Percentiles rank a stretch among this genome's conserved stretches.
These are phyloP conservation scores for Lochmaea capreae DNA, from an alignment of 2,888 invertebrate species.

Conservation along the genomic window DNA sequence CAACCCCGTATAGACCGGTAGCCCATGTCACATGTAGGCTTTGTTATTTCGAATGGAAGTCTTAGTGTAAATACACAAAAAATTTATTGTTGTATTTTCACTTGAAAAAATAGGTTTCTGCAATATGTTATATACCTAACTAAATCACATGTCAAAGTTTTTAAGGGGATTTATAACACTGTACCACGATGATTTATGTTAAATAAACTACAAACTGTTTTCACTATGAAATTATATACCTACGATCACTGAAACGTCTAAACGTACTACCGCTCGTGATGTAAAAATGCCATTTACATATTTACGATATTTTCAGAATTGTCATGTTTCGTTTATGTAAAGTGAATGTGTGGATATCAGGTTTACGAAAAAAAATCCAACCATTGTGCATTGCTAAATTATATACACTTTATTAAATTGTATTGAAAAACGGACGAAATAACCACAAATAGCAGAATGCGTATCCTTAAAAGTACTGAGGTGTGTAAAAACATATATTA, in stretches of 20 bases:
- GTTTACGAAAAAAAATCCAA: too few relatives aligned
- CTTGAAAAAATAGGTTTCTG: too few relatives aligned
- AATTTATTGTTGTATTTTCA: too few relatives aligned
- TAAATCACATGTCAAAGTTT: too few relatives aligned
- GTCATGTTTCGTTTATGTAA: not conserved
- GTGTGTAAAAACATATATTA: not conserved
- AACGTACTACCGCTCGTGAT: not conserved
- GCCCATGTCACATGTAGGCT: too few relatives aligned
- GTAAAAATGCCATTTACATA: not conserved
- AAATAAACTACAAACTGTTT: not conserved
- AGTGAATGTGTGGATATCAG: not conserved
- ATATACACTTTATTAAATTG: not conserved
- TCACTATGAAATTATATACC: not conserved
- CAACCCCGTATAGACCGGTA: too few relatives aligned
- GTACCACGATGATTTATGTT: not conserved
- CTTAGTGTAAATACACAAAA: too few relatives aligned
- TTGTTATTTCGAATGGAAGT: too few relatives aligned
- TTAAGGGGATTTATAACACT: not conserved
- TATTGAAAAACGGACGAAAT: conserved; percentile 5
- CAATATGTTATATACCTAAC: too few relatives aligned
- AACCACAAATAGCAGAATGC: too few relatives aligned
- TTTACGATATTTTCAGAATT: not conserved
- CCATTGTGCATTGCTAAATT: not conserved
- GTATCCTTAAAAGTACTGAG: not conserved
- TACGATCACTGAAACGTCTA: conserved; percentile 2